A percentile compares a stretch with the other conserved stretches of the same genome.
Conservation (phyloP, 2,113 vertebrate genomes). For the Pyrgilauda ruficollis region DNA sequence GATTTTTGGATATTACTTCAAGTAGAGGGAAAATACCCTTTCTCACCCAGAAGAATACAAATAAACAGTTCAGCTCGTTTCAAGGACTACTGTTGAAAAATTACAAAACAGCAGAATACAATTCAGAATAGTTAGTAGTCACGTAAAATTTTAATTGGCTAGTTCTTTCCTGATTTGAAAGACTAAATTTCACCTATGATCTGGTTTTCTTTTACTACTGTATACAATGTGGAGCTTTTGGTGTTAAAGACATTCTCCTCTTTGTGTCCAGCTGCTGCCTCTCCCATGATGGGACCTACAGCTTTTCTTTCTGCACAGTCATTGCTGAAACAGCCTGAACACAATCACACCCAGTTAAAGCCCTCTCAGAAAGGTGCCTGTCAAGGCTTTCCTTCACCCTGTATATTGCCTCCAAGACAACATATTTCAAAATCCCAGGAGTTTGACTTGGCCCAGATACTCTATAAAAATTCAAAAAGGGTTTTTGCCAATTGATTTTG, state of each 20-base stretch:
- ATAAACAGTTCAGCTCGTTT: background rate
- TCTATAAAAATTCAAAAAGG: background rate
- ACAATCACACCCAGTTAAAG: accelerated
- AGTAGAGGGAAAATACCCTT: background rate
- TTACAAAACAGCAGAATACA: background rate
- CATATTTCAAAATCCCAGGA: background rate
- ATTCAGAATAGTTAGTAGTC: background rate
- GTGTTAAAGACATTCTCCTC: background rate
- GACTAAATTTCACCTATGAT: background rate
- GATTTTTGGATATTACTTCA: background rate
- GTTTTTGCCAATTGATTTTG: background rate
- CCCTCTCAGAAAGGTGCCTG: background rate
- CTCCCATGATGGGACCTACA: background rate
- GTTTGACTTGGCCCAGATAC: background rate
- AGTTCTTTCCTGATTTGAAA: background rate
- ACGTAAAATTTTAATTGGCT: background rate
- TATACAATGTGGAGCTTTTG: background rate
- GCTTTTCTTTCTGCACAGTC: background rate
- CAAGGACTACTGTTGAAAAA: background rate
- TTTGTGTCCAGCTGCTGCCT: background rate
- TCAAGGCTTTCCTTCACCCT: background rate
- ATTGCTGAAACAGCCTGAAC: background rate
- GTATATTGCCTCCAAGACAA: background rate
- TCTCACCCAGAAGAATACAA: background rate
- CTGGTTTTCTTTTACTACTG: background rate